A percentile compares a stretch with the other conserved stretches of the same genome.
Evolutionary conservation across 2,888 invertebrate species (phyloP).

Genomic region (Adelphocoris suturalis): DNA sequence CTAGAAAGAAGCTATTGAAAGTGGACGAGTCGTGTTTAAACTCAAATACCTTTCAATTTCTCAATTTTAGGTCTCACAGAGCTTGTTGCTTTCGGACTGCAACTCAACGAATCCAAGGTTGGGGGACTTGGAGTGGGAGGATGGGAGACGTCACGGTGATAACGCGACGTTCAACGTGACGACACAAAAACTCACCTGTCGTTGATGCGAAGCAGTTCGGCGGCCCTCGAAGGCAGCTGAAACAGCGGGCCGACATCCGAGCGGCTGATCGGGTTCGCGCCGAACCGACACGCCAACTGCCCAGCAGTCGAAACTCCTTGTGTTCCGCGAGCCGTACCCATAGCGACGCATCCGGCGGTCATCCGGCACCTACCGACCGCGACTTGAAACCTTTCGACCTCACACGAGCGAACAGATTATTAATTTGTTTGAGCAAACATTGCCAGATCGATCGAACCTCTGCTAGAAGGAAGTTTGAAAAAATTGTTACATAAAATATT

Average conservation of each 20-base stretch:
- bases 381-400: neutral
- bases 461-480: too few relatives aligned
- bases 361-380: constrained; percentile 24
- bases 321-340: constrained; percentile 24
- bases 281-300: constrained; percentile 1
- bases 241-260: constrained; percentile 57
- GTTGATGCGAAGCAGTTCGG: constrained; percentile 20
- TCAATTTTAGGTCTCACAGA: neutral
- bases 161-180: constrained; percentile 3
- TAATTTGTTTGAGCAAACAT: too few relatives aligned
- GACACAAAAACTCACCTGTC: constrained; percentile 44
- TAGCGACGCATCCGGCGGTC: constrained; percentile 53
- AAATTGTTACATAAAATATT: too few relatives aligned
- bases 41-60: too few relatives aligned
- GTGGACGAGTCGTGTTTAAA: too few relatives aligned
- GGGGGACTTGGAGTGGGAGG: neutral
- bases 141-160: neutral
- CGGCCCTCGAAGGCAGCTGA: constrained; percentile 41
- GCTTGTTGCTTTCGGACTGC: neutral
- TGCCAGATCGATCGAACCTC: too few relatives aligned
- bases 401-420: neutral
- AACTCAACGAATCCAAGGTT: neutral
- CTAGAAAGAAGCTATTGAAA: too few relatives aligned
- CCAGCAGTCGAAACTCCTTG: neutral
- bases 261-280: neutral